Base-by-base conservation (phyloP, 2,797 vertebrate species). In the Odontamblyopus lacepedii region DNA sequence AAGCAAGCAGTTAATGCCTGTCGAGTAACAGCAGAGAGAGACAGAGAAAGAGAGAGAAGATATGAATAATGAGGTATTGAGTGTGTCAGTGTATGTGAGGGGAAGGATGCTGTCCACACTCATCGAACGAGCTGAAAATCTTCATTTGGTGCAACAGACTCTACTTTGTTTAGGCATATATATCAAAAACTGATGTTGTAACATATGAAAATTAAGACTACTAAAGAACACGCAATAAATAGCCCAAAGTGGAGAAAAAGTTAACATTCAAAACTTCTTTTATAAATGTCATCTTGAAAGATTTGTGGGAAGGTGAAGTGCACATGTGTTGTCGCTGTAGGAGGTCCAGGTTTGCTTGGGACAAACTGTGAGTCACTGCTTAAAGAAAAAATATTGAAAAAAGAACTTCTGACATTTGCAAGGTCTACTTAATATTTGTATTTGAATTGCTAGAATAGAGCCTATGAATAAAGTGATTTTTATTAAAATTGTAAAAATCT, bases 21-120 rank as follows among this genome's bases (percentile, higher is more conserved):
- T 29, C 8, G 32, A 60, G 27, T 55, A 41, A 63, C 18, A 69
- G 30, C 44, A 68, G 61, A 53, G 26, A 44, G 32, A 35, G 6
- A 9, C 35, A 9, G 2, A 38, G 35, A 38, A 8, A 38, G 35
- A 38, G 9, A 38, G 8, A 35, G 35, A 0, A 87, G 79, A 79
- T 86, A 83, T 35, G 70, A 60, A 44, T 79, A 13, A 72, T 88
- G 29, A 83, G 6, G 82, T 80, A 85, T 85, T 82, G 79, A 83
- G 1, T 18, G 67, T 0, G 55, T 19, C 35, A 0, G 56, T 55
- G 29, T 69, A 72, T 6, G 53, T 57, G 72, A 77, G 38, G 38
- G 12, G 55, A 9, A 59, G n/a, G 77, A 62, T 27, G 62, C 68
- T 30, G 66, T 38, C 8, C 38, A n/a, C 48, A 62, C 64, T 27